Conservation (phyloP, 2,113 vertebrate genomes). For the Albula goreensis region DNA sequence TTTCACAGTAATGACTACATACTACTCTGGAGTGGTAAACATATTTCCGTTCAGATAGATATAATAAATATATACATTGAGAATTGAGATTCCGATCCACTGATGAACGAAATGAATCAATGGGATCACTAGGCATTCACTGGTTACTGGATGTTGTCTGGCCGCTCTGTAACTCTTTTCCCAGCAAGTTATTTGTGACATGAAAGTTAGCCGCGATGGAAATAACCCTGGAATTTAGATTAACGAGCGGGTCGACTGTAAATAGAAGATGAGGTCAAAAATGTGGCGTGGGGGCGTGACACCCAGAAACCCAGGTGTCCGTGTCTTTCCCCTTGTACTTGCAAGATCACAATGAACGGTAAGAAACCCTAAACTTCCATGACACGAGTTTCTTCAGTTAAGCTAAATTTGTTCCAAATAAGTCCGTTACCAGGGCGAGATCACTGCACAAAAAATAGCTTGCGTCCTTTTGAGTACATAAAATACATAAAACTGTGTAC, state of each 20-base stretch:
- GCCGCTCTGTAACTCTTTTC: not conserved
- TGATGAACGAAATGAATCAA: not conserved
- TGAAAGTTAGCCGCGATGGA: not conserved
- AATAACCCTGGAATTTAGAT: not conserved
- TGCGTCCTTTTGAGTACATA: not conserved
- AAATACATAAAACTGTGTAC: not conserved
- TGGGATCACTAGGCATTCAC: not conserved
- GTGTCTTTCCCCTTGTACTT: not conserved
- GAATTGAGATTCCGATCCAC: not conserved
- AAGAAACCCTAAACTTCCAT: too few relatives aligned
- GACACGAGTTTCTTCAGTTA: not conserved
- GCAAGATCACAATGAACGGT: too few relatives aligned
- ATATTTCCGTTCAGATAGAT: too few relatives aligned
- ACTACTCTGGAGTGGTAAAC: too few relatives aligned
- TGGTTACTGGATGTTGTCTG: not conserved
- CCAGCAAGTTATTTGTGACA: not conserved
- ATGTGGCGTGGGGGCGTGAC: not conserved
- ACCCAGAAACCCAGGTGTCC: not conserved
- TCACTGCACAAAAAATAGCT: not conserved
- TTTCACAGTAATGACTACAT: too few relatives aligned
- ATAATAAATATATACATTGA: not conserved
- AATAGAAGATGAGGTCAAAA: not conserved
- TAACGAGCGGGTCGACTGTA: not conserved
- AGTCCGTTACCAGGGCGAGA: not conserved
- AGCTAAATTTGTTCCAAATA: not conserved